Evolutionary conservation across 1,140 invertebrate species (phyloP).

Genomic region (Caligus rogercresseyi): DNA sequence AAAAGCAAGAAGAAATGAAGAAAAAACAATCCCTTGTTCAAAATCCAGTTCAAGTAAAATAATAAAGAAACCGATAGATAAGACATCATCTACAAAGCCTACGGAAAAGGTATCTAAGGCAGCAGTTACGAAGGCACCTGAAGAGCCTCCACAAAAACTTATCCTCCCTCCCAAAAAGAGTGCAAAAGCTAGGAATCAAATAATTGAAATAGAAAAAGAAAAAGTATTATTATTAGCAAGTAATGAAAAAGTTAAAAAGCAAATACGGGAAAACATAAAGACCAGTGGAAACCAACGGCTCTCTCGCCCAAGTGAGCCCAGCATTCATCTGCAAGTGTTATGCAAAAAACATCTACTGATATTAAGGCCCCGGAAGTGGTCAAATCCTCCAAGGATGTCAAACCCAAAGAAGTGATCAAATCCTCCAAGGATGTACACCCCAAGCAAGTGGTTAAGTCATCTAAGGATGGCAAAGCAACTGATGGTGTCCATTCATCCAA

Average conservation of each 20-base stretch:
- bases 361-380: too few species aligned
- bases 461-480: too few species aligned
- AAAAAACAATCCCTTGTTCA: too few species aligned
- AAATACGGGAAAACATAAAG: background rate
- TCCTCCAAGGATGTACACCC: too few species aligned
- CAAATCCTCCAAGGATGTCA: too few species aligned
- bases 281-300: background rate
- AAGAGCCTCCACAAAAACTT: background rate
- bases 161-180: constrained; percentile 3
- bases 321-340: too few species aligned
- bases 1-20: background rate
- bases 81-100: background rate
- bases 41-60: too few species aligned
- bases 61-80: background rate
- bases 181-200: background rate
- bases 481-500: too few species aligned
- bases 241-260: background rate
- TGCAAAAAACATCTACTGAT: too few species aligned
- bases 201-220: background rate
- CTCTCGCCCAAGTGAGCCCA: background rate
- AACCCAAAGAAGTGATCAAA: too few species aligned
- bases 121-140: background rate
- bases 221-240: background rate
- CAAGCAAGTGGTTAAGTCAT: too few species aligned
- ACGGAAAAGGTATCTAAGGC: background rate